Percentiles rank a stretch among this genome's conserved stretches.
Evolutionary conservation across 1,140 invertebrate species (phyloP).

Genomic region (Leptopilina clavipes): DNA sequence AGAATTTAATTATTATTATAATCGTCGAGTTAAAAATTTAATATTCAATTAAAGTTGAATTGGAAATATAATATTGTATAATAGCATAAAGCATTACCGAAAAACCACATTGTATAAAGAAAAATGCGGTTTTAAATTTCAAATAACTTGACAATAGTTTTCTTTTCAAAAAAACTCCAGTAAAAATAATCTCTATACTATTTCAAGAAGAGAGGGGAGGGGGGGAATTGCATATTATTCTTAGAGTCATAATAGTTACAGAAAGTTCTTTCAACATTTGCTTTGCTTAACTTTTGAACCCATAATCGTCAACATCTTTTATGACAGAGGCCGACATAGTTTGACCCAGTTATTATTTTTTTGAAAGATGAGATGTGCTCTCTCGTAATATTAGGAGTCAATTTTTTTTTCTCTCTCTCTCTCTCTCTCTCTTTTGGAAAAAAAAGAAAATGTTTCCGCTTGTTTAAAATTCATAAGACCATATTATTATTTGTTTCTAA

Average conservation of each 20-base stretch:
- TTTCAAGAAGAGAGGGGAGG: too few species aligned
- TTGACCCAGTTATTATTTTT: conserved; percentile 21
- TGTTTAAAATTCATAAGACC: too few species aligned
- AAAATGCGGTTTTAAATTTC: background rate
- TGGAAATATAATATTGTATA: too few species aligned
- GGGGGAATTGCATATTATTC: too few species aligned
- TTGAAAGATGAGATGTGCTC: background rate
- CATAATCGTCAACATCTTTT: conserved; percentile 13
- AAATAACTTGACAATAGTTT: background rate
- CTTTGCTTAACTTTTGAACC: conserved; percentile 16
- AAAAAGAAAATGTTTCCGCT: too few species aligned
- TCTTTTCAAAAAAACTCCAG: background rate
- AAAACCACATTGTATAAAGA: too few species aligned
- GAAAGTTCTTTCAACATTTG: background rate
- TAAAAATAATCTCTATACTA: background rate
- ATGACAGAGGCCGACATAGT: background rate
- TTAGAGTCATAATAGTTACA: background rate
- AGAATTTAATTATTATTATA: too few species aligned
- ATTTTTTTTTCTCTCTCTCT: background rate
- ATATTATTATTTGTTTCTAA: too few species aligned
- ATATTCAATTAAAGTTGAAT: too few species aligned
- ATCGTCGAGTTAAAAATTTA: too few species aligned
- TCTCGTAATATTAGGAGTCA: background rate
- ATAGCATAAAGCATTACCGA: too few species aligned
- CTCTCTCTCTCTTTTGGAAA: too few species aligned